These are phyloP conservation scores for Aradophagus sp. DNA, from an alignment of 1,140 invertebrate genomes.

Conservation along the genomic window DNA sequence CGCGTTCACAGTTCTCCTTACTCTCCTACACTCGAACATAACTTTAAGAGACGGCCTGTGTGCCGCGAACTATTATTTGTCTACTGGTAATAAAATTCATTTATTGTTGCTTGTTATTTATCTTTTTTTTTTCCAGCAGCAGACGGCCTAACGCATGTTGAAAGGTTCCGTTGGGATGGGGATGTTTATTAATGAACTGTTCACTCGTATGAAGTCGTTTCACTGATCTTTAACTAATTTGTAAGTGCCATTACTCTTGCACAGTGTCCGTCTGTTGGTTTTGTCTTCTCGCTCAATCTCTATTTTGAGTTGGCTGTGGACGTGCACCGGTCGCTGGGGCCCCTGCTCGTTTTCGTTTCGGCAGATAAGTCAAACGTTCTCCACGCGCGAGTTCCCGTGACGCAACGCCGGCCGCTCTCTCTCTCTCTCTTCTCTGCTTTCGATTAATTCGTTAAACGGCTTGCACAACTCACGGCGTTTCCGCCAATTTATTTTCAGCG, in stretches of 20 bases:
- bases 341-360: constrained; percentile 26
- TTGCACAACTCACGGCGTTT: constrained; percentile 49
- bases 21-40: too few species aligned
- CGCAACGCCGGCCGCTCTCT: constrained; percentile 47
- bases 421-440: constrained; percentile 34
- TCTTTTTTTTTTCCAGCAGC: too few species aligned
- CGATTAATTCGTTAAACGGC: constrained; percentile 58
- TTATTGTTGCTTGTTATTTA: too few species aligned
- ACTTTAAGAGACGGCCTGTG: too few species aligned
- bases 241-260: neutral
- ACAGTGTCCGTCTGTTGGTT: neutral
- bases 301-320: constrained; percentile 14
- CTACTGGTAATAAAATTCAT: too few species aligned
- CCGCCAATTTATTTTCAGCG: constrained; percentile 45
- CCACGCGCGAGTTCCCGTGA: constrained; percentile 50
- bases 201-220: neutral
- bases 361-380: constrained; percentile 57
- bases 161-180: too few species aligned
- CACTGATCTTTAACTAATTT: constrained; percentile 7
- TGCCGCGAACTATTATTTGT: too few species aligned
- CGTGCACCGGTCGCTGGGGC: neutral
- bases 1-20: too few species aligned
- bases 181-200: too few species aligned
- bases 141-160: too few species aligned
- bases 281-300: constrained; percentile 2